Base-by-base conservation (phyloP, 2,888 invertebrate genomes). In the Agrochola lychnidis region DNA sequence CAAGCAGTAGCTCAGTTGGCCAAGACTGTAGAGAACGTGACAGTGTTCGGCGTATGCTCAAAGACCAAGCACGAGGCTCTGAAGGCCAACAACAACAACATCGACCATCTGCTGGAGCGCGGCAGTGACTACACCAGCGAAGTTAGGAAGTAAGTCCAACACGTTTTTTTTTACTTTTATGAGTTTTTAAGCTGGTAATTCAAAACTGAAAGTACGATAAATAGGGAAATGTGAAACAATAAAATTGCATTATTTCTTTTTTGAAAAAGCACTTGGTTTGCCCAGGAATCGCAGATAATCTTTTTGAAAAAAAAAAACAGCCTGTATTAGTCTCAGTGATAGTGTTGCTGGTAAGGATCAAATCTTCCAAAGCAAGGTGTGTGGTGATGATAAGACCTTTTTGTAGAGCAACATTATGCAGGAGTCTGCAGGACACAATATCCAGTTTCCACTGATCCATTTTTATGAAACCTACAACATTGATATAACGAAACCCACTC, bases 11-110 rank as follows among this genome's bases (percentile, higher is more conserved):
- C 98, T 53, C 98, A 99, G 94, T 96, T 99, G 84, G 98, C 98
- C 78, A 98, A 98, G 95, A 98, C 98, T 0, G 97, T 99, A 70
- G 97, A 98, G 45, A 98, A 98, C 90, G 98, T 98, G 66, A 98
- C 98, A 19, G 97, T 99, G 72, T 98, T 98, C 93, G 99, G 99
- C 48, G 98, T 99, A 4, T 98, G 98, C 92, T 98, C 98, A 70
- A 98, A 98, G 94, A 97, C 97, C 91, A 99, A 99, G 95, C 98
- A 98, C 92, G 99, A 99, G 91, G 97, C 98, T n/a, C 97, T 99
- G 84, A 98, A 98, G 93, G 97, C 97, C 42, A 97, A 97, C 85
- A 97, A 97, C 90, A 97, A 97, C 88, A 97, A 97, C 87, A 98
- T 98, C 82, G 98, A 98, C 89, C 98, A 98, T 91, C 96, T 99